Percentiles rank a stretch among this genome's conserved stretches.
phyloP scores from a whole-genome alignment of 37 sponge, comb jelly and placozoan genomes.

The Amphimedon queenslandica region DNA sequence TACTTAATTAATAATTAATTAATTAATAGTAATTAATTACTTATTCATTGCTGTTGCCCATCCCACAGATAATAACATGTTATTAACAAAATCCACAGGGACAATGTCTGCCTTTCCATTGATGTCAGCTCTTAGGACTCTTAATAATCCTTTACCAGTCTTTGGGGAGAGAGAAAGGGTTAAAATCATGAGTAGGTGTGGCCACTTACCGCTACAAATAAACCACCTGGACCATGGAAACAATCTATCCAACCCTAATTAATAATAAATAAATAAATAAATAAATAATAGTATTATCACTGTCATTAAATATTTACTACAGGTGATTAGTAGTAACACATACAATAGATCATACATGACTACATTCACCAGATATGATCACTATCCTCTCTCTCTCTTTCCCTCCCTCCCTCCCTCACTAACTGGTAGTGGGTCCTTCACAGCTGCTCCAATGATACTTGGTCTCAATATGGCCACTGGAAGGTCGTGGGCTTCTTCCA shows the following conservation, averaged over 20 bases:
- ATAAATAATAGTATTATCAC: too few species aligned
- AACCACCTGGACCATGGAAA: conserved; percentile 66
- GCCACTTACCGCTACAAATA: conserved; percentile 72
- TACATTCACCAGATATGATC: background rate
- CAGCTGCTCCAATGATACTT: conserved; percentile 60
- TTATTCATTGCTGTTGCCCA: conserved; percentile 38
- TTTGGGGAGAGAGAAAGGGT: conserved; percentile 27
- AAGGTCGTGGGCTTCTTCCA: conserved; percentile 59
- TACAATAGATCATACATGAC: background rate
- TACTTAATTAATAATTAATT: background rate
- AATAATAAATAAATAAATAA: background rate
- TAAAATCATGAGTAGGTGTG: background rate
- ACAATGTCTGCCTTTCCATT: conserved; percentile 59
- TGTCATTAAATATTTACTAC: too few species aligned
- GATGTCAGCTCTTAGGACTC: conserved; percentile 37
- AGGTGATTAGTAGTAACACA: background rate
- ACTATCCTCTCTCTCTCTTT: background rate
- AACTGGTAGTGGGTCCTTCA: conserved; percentile 63
- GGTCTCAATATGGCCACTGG: conserved; percentile 84
- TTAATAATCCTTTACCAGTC: conserved; percentile 72
- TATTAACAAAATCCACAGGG: conserved; percentile 71
- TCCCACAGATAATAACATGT: conserved; percentile 60
- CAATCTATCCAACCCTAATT: conserved; percentile 84
- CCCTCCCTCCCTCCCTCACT: too few species aligned
- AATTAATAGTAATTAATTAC: too few species aligned